Evolutionary conservation across 2,888 invertebrate genomes (phyloP).

Genomic region (Zeuzera pyrina): DNA sequence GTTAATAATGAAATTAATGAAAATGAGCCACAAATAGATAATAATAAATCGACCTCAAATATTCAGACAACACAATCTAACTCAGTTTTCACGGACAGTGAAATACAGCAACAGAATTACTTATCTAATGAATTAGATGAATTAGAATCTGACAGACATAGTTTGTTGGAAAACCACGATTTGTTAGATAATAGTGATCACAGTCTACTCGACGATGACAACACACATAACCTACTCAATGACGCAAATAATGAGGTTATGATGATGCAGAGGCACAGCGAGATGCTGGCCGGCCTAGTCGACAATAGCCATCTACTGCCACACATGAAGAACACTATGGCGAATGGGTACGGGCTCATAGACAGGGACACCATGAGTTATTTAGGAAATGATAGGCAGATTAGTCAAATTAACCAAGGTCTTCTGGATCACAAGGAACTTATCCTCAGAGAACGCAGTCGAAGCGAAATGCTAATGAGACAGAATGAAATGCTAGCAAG

Average conservation of each 20-base stretch:
- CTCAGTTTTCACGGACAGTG: conserved; percentile 55
- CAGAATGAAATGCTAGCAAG: conserved; percentile 54
- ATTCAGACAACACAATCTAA: conserved; percentile 16
- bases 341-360: conserved; percentile 54
- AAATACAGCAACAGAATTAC: conserved; percentile 44
- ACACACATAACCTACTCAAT: conserved; percentile 49
- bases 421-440: conserved; percentile 51
- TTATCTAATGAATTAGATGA: conserved; percentile 59
- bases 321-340: conserved; percentile 44
- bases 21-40: conserved; percentile 24
- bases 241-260: conserved; percentile 49
- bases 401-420: conserved; percentile 55
- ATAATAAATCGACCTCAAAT: conserved; percentile 19
- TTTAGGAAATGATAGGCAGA: conserved; percentile 52
- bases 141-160: conserved; percentile 65
- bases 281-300: conserved; percentile 54
- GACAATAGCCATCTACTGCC: conserved; percentile 47
- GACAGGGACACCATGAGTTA: conserved; percentile 49
- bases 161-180: conserved; percentile 61
- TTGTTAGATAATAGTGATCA: conserved; percentile 61
- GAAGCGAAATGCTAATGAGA: conserved; percentile 53
- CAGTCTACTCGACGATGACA: conserved; percentile 55
- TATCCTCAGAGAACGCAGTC: conserved; percentile 43
- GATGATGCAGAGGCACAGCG: conserved; percentile 56
- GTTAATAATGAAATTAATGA: conserved; percentile 38